Conservation (phyloP, 2,888 invertebrate species). For the Trachelus tabidus region DNA sequence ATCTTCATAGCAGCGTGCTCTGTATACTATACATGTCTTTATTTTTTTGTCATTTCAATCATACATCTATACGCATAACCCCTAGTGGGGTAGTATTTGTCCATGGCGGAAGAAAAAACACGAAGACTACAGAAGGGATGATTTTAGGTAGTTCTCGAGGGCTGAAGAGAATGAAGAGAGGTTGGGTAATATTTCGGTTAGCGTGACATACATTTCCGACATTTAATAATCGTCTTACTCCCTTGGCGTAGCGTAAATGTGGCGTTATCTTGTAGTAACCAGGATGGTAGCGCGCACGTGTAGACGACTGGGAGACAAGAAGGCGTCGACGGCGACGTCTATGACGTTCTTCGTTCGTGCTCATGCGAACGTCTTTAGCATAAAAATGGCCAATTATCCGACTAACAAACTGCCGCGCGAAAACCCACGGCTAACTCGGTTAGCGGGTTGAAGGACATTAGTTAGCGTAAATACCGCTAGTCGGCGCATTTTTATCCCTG, state of each 20-base stretch:
- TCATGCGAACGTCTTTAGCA: constrained; percentile 47
- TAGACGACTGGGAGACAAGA: background rate
- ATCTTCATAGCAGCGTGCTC: background rate
- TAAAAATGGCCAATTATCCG: constrained; percentile 60
- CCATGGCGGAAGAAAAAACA: background rate
- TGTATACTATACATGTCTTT: background rate
- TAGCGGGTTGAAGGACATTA: constrained; percentile 58
- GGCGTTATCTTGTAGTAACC: constrained; percentile 34
- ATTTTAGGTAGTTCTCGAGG: background rate
- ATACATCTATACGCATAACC: background rate
- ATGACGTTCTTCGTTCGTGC: constrained; percentile 2
- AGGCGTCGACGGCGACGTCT: background rate
- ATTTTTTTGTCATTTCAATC: background rate
- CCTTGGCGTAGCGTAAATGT: constrained; percentile 30
- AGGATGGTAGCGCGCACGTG: background rate
- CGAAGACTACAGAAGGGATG: background rate
- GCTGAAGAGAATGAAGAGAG: background rate
- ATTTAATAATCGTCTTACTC: constrained; percentile 41
- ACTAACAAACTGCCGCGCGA: constrained; percentile 50
- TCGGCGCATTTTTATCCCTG: constrained; percentile 61
- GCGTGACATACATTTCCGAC: constrained; percentile 34
- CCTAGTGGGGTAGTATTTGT: background rate
- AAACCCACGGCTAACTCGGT: constrained; percentile 46
- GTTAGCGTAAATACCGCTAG: constrained; percentile 60
- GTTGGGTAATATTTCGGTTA: background rate